These are phyloP conservation scores for Melanchra persicariae DNA, from an alignment of 2,888 invertebrate genomes.

Conservation along the genomic window DNA sequence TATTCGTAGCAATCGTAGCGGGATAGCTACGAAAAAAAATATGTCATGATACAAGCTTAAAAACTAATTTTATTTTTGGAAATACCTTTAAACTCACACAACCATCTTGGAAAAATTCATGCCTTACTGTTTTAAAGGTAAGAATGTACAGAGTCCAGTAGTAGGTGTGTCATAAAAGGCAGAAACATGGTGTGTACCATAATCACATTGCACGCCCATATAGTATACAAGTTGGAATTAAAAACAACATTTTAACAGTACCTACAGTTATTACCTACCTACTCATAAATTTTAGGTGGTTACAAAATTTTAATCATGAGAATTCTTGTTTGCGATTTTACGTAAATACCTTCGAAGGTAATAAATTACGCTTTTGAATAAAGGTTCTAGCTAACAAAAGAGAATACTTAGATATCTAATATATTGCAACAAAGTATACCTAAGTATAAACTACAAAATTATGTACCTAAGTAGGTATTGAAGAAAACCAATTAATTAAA, in stretches of 20 bases:
- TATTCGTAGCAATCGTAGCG: conserved; percentile 41
- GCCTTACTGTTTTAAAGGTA: background rate
- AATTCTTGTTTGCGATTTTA: conserved; percentile 49
- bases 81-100: background rate
- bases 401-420: background rate
- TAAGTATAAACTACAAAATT: background rate
- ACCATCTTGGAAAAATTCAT: background rate
- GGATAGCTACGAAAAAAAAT: conserved; percentile 31
- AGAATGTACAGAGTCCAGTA: background rate
- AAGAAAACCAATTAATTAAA: background rate
- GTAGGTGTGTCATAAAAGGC: conserved; percentile 21
- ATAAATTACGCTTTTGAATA: conserved; percentile 29
- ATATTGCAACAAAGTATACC: too few relatives aligned
- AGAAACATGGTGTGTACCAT: conserved; percentile 11
- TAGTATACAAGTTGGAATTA: conserved; percentile 45
- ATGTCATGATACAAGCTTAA: background rate
- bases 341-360: conserved; percentile 15
- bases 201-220: conserved; percentile 45
- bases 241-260: conserved; percentile 34
- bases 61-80: background rate
- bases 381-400: conserved; percentile 8
- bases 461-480: background rate
- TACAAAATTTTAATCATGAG: conserved; percentile 46
- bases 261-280: conserved; percentile 6
- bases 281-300: conserved; percentile 38